A percentile compares a stretch with the other conserved stretches of the same genome.
These are phyloP conservation scores for Morpho achilles DNA, from an alignment of 2,888 invertebrate species.

Conservation along the genomic window DNA sequence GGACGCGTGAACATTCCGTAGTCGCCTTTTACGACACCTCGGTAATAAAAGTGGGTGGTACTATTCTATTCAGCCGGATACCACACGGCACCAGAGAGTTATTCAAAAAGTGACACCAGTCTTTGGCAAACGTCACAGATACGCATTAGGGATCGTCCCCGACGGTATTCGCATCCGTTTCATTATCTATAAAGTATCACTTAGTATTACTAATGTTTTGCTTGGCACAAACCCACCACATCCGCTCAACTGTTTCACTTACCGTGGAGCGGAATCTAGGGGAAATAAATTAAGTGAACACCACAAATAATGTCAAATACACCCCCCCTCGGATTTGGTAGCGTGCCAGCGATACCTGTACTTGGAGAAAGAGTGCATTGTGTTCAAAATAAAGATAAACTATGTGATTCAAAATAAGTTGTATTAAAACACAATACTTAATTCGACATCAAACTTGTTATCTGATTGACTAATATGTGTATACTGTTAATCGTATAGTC, in stretches of 20 bases:
- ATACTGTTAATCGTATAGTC: too few species aligned
- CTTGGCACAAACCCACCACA: constrained; percentile 17
- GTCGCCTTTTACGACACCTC: too few species aligned
- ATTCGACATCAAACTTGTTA: too few species aligned
- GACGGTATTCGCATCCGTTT: constrained; percentile 10
- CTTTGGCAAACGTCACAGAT: too few species aligned
- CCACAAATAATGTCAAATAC: constrained; percentile 25
- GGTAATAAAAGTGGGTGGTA: too few species aligned
- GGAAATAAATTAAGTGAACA: constrained; percentile 23
- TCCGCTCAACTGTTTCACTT: constrained; percentile 21
- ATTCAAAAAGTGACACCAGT: too few species aligned
- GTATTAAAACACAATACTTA: too few species aligned
- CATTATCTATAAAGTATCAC: constrained; percentile 19
- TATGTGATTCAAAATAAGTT: background rate
- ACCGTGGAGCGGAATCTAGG: constrained; percentile 13
- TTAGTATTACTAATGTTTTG: constrained; percentile 15
- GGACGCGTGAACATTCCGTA: too few species aligned
- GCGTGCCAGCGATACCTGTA: constrained; percentile 19
- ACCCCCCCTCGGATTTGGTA: constrained; percentile 19
- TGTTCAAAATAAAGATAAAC: background rate
- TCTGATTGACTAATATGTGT: too few species aligned
- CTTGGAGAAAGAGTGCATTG: constrained; percentile 6
- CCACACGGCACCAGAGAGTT: too few species aligned
- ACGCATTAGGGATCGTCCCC: too few species aligned
- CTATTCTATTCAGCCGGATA: too few species aligned